Conservation (phyloP, 2,797 vertebrate genomes). For the Pseudocheirus occidentalis region DNA sequence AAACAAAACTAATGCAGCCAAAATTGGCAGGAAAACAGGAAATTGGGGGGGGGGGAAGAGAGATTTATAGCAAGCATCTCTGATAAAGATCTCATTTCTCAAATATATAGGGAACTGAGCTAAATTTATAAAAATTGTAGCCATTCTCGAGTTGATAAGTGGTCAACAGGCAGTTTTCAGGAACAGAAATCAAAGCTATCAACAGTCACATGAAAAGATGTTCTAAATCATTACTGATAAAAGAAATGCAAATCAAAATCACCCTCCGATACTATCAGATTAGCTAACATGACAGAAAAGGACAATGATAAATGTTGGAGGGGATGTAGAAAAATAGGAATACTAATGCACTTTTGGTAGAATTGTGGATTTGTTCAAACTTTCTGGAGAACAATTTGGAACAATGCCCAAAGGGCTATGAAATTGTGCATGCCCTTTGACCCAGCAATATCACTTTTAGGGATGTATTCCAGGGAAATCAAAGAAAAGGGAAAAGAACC, state of each 20-base stretch:
- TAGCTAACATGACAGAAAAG: neutral
- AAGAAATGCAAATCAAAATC: neutral
- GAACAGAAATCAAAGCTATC: neutral
- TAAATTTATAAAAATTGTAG: neutral
- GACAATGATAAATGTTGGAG: neutral
- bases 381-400: neutral
- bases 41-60: no score
- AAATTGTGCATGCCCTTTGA: neutral
- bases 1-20: neutral
- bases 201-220: neutral
- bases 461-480: neutral
- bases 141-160: neutral
- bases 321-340: neutral
- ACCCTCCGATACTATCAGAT: neutral
- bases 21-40: neutral
- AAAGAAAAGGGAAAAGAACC: neutral
- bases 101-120: neutral
- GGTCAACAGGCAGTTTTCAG: neutral
- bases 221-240: neutral
- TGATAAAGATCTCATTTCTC: neutral
- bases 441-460: neutral
- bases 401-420: neutral
- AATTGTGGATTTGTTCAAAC: neutral
- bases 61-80: neutral
- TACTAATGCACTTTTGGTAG: neutral